Conservation (phyloP, 64 coral and sea anemone species). For the Pocillopora damicornis region DNA sequence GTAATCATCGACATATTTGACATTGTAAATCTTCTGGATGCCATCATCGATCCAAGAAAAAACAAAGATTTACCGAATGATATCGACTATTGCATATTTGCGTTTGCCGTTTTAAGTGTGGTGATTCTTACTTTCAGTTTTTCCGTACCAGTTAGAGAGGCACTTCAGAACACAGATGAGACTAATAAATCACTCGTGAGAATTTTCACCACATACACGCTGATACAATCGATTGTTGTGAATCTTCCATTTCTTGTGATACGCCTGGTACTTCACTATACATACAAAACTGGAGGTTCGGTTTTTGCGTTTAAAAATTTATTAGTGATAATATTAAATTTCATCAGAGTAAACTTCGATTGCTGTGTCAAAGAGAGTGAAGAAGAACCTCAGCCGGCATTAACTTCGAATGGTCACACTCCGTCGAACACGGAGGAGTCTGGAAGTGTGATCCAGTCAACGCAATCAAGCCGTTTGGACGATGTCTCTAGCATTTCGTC, state of each 20-base stretch:
- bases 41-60: conserved; percentile 29
- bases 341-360: conserved; percentile 2
- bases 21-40: conserved; percentile 25
- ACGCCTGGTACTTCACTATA: conserved; percentile 38
- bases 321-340: conserved; percentile 3
- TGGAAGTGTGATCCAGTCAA: conserved; percentile 17
- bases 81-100: conserved; percentile 25
- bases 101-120: conserved; percentile 1
- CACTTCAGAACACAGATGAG: neutral
- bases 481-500: conserved; percentile 20
- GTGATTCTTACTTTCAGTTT: conserved; percentile 18
- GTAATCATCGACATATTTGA: conserved; percentile 26
- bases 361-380: neutral
- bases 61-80: conserved; percentile 2
- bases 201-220: conserved; percentile 5
- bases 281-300: conserved; percentile 23
- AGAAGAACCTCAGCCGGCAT: neutral
- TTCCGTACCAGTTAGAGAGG: neutral
- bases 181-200: neutral
- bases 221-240: conserved; percentile 6
- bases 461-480: conserved; percentile 11
- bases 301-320: conserved; percentile 41
- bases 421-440: conserved; percentile 15
- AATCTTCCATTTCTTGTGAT: conserved; percentile 27
- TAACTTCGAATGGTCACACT: neutral